Conservation (phyloP, 2,888 invertebrate genomes). For the Caenorhabditis sulstoni region DNA sequence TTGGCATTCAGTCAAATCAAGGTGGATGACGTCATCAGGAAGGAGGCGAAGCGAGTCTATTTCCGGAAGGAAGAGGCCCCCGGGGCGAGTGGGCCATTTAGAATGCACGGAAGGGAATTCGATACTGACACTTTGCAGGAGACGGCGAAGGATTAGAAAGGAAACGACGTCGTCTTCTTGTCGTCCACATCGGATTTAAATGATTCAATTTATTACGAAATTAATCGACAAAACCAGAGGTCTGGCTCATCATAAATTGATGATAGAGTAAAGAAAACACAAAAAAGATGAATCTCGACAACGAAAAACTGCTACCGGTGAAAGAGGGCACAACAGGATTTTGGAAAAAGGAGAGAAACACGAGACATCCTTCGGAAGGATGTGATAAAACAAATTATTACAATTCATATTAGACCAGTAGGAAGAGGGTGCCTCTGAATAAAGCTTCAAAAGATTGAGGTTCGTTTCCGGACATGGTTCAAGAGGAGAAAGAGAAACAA, state of each 20-base stretch:
- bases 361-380: slow-evolving; percentile 7
- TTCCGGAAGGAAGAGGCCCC: slow-evolving; percentile 33
- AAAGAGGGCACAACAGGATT: slow-evolving; percentile 37
- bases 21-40: slow-evolving; percentile 20
- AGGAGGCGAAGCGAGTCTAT: slow-evolving; percentile 47
- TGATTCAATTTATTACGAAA: slow-evolving; percentile 55
- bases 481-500: slow-evolving; percentile 25
- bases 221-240: slow-evolving; percentile 39
- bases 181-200: slow-evolving; percentile 17
- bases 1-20: background rate
- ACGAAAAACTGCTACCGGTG: slow-evolving; percentile 40
- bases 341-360: background rate
- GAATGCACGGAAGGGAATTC: slow-evolving; percentile 40
- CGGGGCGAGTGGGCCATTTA: slow-evolving; percentile 18
- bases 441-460: slow-evolving; percentile 30
- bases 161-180: background rate
- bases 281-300: slow-evolving; percentile 31
- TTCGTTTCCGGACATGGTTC: slow-evolving; percentile 40
- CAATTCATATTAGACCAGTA: slow-evolving; percentile 53
- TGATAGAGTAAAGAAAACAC: slow-evolving; percentile 25
- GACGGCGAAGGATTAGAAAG: slow-evolving; percentile 19
- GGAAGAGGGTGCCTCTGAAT: slow-evolving; percentile 34
- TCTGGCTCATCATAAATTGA: slow-evolving; percentile 31
- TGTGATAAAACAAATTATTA: slow-evolving; percentile 45
- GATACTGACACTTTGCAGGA: slow-evolving; percentile 26